Base-by-base conservation (phyloP, 30 jellyfish, hydroid and myxozoan genomes). In the Clytia hemisphaerica region DNA sequence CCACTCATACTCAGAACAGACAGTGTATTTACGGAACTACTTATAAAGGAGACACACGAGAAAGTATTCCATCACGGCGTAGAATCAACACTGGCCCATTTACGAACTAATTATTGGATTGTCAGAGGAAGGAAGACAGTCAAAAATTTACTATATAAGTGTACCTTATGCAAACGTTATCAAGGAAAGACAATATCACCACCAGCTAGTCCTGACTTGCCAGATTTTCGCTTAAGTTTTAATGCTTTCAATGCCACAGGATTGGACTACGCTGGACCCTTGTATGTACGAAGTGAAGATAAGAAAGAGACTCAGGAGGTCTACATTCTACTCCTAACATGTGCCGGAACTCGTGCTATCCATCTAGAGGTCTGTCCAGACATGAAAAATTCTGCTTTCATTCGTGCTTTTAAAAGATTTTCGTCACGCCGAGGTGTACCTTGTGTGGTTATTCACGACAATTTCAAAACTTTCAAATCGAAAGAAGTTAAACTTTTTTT, bases 381-480 rank as follows among this genome's bases (percentile, higher is more conserved):
- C 21, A n/a, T 29, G 25, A 30, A 54, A 18, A 18, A 53, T 14
- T 35, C 24, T 19, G 16, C 37, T 10, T 40, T 51, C 66, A 30
- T 46, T 18, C 64, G 80, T 53, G 75, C 65, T 24, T 19, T 67
- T n/a, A 19, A 31, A 22, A 37, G 80, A 16, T 28, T 55, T 37
- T 24, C 37, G 19, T 67, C 32, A 9, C 22, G 80, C 12, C 19
- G 80, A 51, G 79, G 84, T 18, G 21, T 53, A 12, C 73, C 77
- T n/a, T 34, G 27, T 4, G 18, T 55, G 29, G 19, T 51, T 36
- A 22, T 36, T 18, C 29, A 37, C 16, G 86, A 74, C 31, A 60
- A 74, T 61, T 53, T 58, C 10, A 74, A 74, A 63, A 76, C 84
- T 16, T 71, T 71, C 81, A 71, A 71, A 55, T 28, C 83, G 4